phyloP scores from a whole-genome alignment of 2,888 invertebrate species.

The Rambutsinella grinnellia region DNA sequence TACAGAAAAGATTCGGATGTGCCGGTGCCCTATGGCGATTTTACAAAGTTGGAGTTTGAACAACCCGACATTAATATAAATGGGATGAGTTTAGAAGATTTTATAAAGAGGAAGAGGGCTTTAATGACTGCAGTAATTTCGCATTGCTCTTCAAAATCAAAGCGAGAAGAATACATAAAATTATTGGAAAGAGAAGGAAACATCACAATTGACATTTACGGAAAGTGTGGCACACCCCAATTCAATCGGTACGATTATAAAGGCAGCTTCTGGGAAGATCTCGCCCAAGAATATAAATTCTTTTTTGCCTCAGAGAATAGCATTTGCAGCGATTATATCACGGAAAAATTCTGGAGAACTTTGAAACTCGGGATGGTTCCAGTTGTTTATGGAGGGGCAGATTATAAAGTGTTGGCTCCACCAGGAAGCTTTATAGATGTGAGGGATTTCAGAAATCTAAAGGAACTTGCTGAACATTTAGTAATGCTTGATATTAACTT shows the following conservation, averaged over 20 bases:
- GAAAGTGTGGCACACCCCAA: constrained; percentile 47
- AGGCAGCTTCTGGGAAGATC: not conserved
- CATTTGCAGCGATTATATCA: constrained; percentile 48
- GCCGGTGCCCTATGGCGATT: constrained; percentile 37
- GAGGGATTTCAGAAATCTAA: not conserved
- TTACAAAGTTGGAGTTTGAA: too few relatives aligned
- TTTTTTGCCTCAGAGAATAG: constrained; percentile 52
- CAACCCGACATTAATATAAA: too few relatives aligned
- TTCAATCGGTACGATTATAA: constrained; percentile 5
- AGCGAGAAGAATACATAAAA: constrained; percentile 18
- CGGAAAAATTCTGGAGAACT: constrained; percentile 42
- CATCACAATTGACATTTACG: constrained; percentile 47
- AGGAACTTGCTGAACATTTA: constrained; percentile 13
- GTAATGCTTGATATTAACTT: constrained; percentile 9
- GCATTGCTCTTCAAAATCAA: constrained; percentile 13
- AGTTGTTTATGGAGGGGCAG: constrained; percentile 46
- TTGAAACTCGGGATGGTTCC: constrained; percentile 37
- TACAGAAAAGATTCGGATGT: constrained; percentile 48
- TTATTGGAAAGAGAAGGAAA: constrained; percentile 19
- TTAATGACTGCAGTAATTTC: constrained; percentile 26
- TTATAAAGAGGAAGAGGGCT: not conserved
- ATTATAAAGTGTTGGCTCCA: constrained; percentile 14
- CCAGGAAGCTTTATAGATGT: constrained; percentile 12
- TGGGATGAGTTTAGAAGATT: not conserved
- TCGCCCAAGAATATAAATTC: constrained; percentile 45